Conservation (phyloP, 2,888 invertebrate genomes). For the Neoascia interrupta region DNA sequence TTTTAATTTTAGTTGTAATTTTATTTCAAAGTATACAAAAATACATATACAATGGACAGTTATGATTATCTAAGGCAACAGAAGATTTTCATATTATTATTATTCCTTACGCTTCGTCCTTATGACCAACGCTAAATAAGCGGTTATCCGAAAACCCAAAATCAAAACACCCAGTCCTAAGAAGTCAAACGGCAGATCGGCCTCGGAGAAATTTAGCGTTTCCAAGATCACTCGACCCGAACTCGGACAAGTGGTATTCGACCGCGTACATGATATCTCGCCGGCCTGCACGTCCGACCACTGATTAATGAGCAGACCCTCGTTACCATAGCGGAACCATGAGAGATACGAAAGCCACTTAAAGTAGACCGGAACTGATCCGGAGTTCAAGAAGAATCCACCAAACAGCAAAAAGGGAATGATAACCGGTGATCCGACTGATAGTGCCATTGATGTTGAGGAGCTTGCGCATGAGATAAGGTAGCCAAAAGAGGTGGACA, state of each 20-base stretch:
- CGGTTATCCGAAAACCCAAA: slow-evolving; percentile 86
- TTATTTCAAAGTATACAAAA: no score
- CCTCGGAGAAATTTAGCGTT: slow-evolving; percentile 87
- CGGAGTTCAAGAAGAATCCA: slow-evolving; percentile 95
- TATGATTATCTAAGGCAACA: background rate
- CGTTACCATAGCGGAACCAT: slow-evolving; percentile 96
- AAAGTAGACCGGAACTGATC: slow-evolving; percentile 91
- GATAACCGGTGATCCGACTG: slow-evolving; percentile 94
- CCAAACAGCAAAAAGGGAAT: slow-evolving; percentile 97
- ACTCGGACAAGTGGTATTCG: slow-evolving; percentile 88
- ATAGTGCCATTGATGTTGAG: slow-evolving; percentile 92
- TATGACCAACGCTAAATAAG: slow-evolving; percentile 87
- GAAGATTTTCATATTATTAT: no score
- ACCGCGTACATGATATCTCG: slow-evolving; percentile 86
- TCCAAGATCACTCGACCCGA: slow-evolving; percentile 89
- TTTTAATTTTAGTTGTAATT: no score
- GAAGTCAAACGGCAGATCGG: slow-evolving; percentile 86
- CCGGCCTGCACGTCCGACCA: slow-evolving; percentile 89
- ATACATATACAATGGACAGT: slow-evolving; percentile 1
- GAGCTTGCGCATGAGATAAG: slow-evolving; percentile 92
- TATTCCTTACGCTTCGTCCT: slow-evolving; percentile 84
- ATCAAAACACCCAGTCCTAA: slow-evolving; percentile 86
- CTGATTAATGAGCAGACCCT: slow-evolving; percentile 92
- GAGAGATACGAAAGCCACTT: slow-evolving; percentile 93
- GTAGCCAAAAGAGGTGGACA: slow-evolving; percentile 94